A percentile compares a stretch with the other conserved stretches of the same genome.
phyloP scores from a whole-genome alignment of 2,113 vertebrate species.

The Gracilinanus agilis region DNA sequence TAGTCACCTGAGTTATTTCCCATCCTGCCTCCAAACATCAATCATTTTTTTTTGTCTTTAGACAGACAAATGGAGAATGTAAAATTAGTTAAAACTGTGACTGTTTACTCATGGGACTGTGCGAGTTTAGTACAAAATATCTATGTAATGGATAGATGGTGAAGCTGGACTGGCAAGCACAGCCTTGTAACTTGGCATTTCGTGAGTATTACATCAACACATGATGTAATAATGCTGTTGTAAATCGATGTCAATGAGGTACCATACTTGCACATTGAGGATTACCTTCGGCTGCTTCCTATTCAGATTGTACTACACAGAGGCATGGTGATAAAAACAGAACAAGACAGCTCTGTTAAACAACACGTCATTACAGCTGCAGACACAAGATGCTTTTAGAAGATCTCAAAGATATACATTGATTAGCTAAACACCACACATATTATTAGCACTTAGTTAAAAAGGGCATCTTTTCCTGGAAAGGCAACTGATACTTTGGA shows the following conservation, averaged over 20 bases:
- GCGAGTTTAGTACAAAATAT: slow-evolving; percentile 84
- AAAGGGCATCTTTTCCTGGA: slow-evolving; percentile 40
- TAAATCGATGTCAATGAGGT: slow-evolving; percentile 91
- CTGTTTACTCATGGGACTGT: slow-evolving; percentile 88
- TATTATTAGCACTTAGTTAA: slow-evolving; percentile 9
- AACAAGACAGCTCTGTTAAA: slow-evolving; percentile 97
- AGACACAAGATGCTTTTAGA: slow-evolving; percentile 84
- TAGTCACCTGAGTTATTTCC: slow-evolving; percentile 59
- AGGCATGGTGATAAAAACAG: slow-evolving; percentile 96
- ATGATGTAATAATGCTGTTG: slow-evolving; percentile 90
- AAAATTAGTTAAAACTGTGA: slow-evolving; percentile 88
- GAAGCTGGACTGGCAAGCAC: slow-evolving; percentile 82
- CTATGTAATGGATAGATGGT: slow-evolving; percentile 85
- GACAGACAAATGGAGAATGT: slow-evolving; percentile 94
- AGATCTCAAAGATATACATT: slow-evolving; percentile 74
- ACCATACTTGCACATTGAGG: slow-evolving; percentile 86
- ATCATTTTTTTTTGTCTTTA: slow-evolving; percentile 81
- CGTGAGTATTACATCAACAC: slow-evolving; percentile 89
- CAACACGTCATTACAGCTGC: slow-evolving; percentile 79
- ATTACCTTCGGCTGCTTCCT: slow-evolving; percentile 98
- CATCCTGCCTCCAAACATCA: slow-evolving; percentile 4
- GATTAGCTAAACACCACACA: slow-evolving; percentile 45
- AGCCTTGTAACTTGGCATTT: slow-evolving; percentile 80
- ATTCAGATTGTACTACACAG: slow-evolving; percentile 99
- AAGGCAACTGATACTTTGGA: slow-evolving; percentile 37